Percentiles rank a stretch among this genome's conserved stretches.
Evolutionary conservation across 2,113 vertebrate species (phyloP).

Genomic region (Microtus ochrogaster): DNA sequence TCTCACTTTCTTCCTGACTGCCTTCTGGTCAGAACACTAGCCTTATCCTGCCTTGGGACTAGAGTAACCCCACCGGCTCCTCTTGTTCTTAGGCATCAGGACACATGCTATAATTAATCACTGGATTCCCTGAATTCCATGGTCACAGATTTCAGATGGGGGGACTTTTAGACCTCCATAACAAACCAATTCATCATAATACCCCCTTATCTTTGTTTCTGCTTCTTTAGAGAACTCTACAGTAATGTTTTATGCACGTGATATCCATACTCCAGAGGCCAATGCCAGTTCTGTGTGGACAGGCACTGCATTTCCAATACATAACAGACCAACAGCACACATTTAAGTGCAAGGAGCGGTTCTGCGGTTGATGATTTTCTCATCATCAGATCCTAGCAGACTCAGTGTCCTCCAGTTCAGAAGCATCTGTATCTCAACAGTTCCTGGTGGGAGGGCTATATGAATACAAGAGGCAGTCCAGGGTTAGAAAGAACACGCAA

Average conservation of each 20-base stretch:
- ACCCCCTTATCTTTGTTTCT: background rate
- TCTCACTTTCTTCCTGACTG: background rate
- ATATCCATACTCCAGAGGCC: background rate
- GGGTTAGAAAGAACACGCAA: background rate
- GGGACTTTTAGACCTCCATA: background rate
- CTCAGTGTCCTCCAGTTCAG: background rate
- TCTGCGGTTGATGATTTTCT: background rate
- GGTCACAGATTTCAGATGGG: background rate
- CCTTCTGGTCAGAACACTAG: background rate
- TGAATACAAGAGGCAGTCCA: background rate
- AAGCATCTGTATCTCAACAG: background rate
- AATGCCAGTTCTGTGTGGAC: background rate
- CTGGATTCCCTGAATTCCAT: background rate
- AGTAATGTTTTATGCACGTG: background rate
- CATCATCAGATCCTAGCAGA: background rate
- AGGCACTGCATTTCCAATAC: background rate
- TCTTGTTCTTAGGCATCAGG: background rate
- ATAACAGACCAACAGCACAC: background rate
- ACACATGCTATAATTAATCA: background rate
- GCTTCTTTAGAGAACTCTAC: background rate
- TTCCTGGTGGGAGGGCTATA: background rate
- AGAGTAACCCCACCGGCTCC: background rate
- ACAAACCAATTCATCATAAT: background rate
- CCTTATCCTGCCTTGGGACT: background rate
- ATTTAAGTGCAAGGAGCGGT: background rate